phyloP scores from a whole-genome alignment of 1,140 invertebrate species.

The Orussus abietinus region DNA sequence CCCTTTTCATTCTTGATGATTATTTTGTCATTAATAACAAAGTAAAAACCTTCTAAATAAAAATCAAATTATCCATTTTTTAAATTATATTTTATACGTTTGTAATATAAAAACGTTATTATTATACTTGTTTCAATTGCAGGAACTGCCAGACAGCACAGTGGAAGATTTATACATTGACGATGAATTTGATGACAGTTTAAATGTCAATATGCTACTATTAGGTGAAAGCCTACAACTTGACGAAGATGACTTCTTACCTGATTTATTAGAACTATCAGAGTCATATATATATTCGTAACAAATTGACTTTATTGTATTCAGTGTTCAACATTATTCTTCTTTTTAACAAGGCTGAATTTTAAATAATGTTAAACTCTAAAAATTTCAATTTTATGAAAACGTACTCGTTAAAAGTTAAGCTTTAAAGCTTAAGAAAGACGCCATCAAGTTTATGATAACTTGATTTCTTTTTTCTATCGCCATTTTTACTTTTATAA shows the following conservation, averaged over 20 bases:
- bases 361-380: no score
- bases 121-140: slow-evolving; percentile 14
- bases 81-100: background rate
- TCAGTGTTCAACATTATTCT: no score
- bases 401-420: no score
- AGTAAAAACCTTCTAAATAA: background rate
- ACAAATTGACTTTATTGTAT: no score
- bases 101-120: background rate
- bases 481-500: no score
- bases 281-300: slow-evolving; percentile 3
- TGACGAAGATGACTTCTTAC: slow-evolving; percentile 26
- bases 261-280: slow-evolving; percentile 22
- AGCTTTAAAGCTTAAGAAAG: no score
- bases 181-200: slow-evolving; percentile 35
- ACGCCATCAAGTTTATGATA: no score
- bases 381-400: no score
- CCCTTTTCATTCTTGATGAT: background rate
- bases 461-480: no score
- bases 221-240: slow-evolving; percentile 20
- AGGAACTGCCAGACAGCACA: slow-evolving; percentile 23
- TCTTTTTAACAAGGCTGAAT: no score
- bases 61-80: background rate
- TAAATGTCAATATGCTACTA: slow-evolving; percentile 38
- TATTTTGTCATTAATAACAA: background rate
- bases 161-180: slow-evolving; percentile 41